These are phyloP conservation scores for Gymnoscelis rufifasciata DNA, from an alignment of 2,888 invertebrate species.

Conservation along the genomic window DNA sequence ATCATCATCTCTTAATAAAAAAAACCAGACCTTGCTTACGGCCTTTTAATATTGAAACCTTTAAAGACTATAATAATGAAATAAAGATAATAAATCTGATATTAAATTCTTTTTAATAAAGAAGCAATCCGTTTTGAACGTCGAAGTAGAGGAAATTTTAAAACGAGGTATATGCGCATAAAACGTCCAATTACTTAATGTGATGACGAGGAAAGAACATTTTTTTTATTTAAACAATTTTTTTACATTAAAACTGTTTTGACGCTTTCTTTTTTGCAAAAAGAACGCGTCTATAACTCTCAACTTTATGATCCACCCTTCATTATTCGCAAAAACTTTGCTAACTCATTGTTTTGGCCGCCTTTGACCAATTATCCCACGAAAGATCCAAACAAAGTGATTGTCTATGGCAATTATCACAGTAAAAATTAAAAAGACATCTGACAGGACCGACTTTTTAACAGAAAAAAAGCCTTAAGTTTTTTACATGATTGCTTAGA, in stretches of 20 bases:
- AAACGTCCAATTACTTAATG: no score
- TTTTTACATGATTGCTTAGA: not conserved
- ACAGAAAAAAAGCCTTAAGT: conserved; percentile 12
- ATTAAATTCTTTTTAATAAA: no score
- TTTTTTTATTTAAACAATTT: no score
- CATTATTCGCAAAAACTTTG: conserved; percentile 42
- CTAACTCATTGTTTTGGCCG: conserved; percentile 36
- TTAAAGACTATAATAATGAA: no score
- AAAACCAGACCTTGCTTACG: no score
- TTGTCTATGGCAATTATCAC: conserved; percentile 43
- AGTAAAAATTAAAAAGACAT: conserved; percentile 36
- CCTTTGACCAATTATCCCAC: conserved; percentile 42
- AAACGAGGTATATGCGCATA: no score
- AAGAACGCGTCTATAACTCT: conserved; percentile 4
- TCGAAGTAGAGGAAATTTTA: no score
- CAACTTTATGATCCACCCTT: conserved; percentile 33
- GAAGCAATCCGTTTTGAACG: no score
- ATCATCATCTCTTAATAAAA: no score
- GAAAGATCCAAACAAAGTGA: conserved; percentile 34
- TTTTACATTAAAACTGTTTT: not conserved
- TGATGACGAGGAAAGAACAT: no score
- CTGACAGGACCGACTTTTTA: conserved; percentile 32
- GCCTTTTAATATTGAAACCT: no score
- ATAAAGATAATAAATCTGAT: no score
- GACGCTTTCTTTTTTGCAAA: conserved; percentile 20